These are phyloP conservation scores for Phaonia tiefii DNA, from an alignment of 2,888 invertebrate species.

Conservation along the genomic window DNA sequence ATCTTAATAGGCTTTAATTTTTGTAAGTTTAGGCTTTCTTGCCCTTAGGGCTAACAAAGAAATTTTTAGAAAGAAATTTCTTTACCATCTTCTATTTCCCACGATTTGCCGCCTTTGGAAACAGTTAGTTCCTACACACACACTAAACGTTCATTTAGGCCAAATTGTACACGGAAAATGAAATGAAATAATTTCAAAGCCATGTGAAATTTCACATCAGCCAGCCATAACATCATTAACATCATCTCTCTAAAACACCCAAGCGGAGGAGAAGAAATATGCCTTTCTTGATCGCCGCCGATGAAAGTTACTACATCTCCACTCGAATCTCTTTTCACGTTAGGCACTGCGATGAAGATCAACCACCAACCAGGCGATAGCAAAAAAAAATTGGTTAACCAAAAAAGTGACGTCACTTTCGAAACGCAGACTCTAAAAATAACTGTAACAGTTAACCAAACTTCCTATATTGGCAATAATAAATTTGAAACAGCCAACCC, in stretches of 20 bases:
- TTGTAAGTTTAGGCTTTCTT: too few species aligned
- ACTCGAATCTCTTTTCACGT: background rate
- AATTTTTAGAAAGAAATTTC: too few species aligned
- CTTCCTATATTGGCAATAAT: conserved; percentile 44
- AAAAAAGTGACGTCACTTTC: conserved; percentile 47
- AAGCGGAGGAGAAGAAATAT: background rate
- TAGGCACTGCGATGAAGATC: background rate
- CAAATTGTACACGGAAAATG: background rate
- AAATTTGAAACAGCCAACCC: background rate
- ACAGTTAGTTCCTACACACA: background rate
- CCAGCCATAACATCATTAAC: background rate
- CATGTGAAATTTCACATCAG: conserved; percentile 32
- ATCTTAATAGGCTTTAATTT: too few species aligned
- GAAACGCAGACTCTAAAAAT: conserved; percentile 18
- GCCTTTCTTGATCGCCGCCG: background rate
- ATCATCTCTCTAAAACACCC: background rate
- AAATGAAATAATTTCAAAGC: conserved; percentile 20
- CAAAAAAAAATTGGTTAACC: background rate
- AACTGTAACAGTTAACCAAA: conserved; percentile 33
- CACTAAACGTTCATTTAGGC: background rate
- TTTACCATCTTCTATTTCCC: background rate
- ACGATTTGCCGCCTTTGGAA: background rate
- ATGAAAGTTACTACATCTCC: conserved; percentile 24
- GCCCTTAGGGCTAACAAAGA: too few species aligned
- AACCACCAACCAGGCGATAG: background rate